Base-by-base conservation (phyloP, 2,113 vertebrate species). In the Oostethus manadensis region DNA sequence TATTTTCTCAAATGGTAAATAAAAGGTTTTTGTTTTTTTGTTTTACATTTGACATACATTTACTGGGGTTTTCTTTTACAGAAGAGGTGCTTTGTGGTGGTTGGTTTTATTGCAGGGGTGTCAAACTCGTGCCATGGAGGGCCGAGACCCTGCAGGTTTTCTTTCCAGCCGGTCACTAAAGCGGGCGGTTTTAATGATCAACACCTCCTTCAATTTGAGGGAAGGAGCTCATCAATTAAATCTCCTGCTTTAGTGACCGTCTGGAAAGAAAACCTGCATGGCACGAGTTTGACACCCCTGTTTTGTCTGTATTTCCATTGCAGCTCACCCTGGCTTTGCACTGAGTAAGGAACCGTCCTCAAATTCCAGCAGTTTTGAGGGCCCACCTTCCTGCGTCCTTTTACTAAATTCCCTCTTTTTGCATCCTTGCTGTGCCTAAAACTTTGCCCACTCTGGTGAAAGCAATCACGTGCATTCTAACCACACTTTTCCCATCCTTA, bases 241-340 rank as follows among this genome's bases (percentile, higher is more conserved):
- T n/a, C n/a, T n/a, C n/a, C n/a, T n/a, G n/a, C n/a, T n/a, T n/a
- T n/a, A n/a, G n/a, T n/a, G n/a, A n/a, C n/a, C n/a, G n/a, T n/a
- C n/a, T n/a, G n/a, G n/a, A n/a, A n/a, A n/a, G n/a, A n/a, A n/a
- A n/a, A n/a, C n/a, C n/a, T n/a, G n/a, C n/a, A n/a, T n/a, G n/a
- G n/a, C n/a, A n/a, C n/a, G n/a, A n/a, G n/a, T n/a, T n/a, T n/a
- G n/a, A n/a, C n/a, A n/a, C n/a, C n/a, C n/a, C 67, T 84, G 73
- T 75, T 81, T 53, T 89, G 78, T 94, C 89, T 90, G 81, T 80
- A 85, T 93, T 97, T 98, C 88, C 94, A 93, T 97, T 94, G 88
- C 95, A 98, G 95, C 93, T 97, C 95, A 81, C 93, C 93, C 84
- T 98, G 96, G 96, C 93, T 98, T 92, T 98, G 95, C 94, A 97